Base-by-base conservation (phyloP, 2,888 invertebrate species). In the Stegana nigrithorax region DNA sequence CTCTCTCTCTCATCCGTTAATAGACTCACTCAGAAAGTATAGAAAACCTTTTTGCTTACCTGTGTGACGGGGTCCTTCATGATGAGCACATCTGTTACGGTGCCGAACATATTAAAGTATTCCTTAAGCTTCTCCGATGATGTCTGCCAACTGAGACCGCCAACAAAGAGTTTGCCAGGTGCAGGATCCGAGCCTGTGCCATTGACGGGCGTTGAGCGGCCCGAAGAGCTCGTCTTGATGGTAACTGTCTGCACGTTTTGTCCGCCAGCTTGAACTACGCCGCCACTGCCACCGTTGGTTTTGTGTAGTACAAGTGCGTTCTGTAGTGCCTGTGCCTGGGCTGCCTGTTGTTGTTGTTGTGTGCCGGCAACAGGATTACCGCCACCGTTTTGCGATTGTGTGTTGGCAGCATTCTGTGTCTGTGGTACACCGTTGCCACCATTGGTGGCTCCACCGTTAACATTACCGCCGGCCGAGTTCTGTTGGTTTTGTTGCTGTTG, bases 1-100 rank as follows among this genome's bases (percentile, higher is more conserved):
- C n/a, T 36, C 1, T n/a, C 4, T 36, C n/a, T 3, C 32, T 3
- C 2, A 12, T 32, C 32, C 4, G 8, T 32, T 32, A 1, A 32
- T n/a, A n/a, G 7, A 29, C 29, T 14, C 42, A 42, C 7, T 44
- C 17, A 1, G 5, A 14, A 4, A 19, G 8, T 47, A 67, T 65
- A 67, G 73, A 80, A 69, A 68, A 73, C 72, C n/a, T 60, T 50
- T 69, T 61, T 59, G 66, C 87, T 87, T 87, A 95, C 95, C 93
- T 95, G 95, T 70, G 95, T 95, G 39, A 95, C 92, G 1, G 95
- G 95, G 86, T 96, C 95, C 88, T 95, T 95, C 95, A 96, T 95
- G 80, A 96, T 95, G 67, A 95, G 90, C 62, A 96, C 95, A 84
- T 96, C 95, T 29, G 94, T 93, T 71, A 96, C 95, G 4, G 92